Evolutionary conservation across 1,140 invertebrate genomes (phyloP), one percentile per base, ranked within the genome.

Genomic region (Aphis gossypii): DNA sequence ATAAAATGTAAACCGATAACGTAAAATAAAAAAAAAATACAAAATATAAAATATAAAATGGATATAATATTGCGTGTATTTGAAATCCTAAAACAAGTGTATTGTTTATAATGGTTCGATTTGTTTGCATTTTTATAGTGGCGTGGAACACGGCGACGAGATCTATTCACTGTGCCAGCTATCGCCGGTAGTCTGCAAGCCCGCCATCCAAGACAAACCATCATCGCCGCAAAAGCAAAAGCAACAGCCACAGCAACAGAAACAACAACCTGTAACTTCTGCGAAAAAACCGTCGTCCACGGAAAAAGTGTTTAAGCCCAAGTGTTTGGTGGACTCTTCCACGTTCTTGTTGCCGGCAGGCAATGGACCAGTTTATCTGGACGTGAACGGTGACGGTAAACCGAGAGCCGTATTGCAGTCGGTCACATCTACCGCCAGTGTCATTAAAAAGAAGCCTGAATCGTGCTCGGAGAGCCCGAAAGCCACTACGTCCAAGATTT

Each of bases 71-170:
- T 6, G 18, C 20, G 0, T 51, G 14, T 20, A 38, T 83, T 83
- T 6, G 0, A 84, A 44, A 44, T 44, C 23, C 83, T 8, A n/a
- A 76, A 76, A 76, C 14, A 76, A 14, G 60, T n/a, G 6, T 18
- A 76, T 76, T 76, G 11, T 41, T 41, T 38, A 21, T 84, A 38
- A 41, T 8, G 23, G 83, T 84, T 84, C 23, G 23, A 76, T 84
- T 84, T 84, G 9, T 84, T 44, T 84, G 4, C 9, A 8, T 89
- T 30, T 90, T 97, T 97, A 94, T 96, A 98, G 98, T 97, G 97
- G 97, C 95, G 96, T 98, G 95, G 98, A 98, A 96, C 97, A 97
- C 95, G 96, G 97, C 96, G 96, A 98, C 96, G 97, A 98, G 95
- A 97, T 99, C 95, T 97, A 98, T 95, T 98, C 98, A 94, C 96